Percentiles rank a stretch among this genome's conserved stretches.
Conservation (phyloP, 1,140 invertebrate species). For the Drosophila truncata region DNA sequence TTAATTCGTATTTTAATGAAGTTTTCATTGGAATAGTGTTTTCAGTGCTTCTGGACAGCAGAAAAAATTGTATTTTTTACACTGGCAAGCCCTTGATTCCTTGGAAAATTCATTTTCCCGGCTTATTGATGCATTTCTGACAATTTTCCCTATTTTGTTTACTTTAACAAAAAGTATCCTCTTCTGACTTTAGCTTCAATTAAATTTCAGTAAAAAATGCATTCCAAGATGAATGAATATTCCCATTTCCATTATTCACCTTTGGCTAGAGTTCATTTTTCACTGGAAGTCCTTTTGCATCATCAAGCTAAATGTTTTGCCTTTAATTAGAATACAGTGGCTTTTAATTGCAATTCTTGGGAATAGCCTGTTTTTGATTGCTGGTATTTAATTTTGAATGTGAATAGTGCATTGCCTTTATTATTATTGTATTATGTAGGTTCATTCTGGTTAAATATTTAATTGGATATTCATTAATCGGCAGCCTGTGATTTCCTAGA, state of each 20-base stretch:
- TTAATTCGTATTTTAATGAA: not conserved
- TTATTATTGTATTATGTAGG: not conserved
- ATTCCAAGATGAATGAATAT: not conserved
- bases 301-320: not conserved
- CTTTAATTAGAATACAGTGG: not conserved
- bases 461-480: not conserved
- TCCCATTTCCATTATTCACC: not conserved
- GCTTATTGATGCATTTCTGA: not conserved
- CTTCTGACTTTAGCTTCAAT: too few relatives aligned
- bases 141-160: not conserved
- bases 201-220: not conserved
- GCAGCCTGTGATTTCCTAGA: not conserved
- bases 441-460: conserved; percentile 1
- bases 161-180: not conserved
- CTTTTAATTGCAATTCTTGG: not conserved
- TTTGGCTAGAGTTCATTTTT: not conserved
- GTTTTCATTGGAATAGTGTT: not conserved
- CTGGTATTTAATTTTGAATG: not conserved
- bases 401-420: too few relatives aligned
- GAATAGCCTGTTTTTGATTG: not conserved
- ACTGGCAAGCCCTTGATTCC: not conserved
- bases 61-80: not conserved
- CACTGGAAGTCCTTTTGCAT: not conserved
- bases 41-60: not conserved
- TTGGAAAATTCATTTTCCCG: not conserved